Evolutionary conservation across 2,797 vertebrate genomes (phyloP), one percentile per base, ranked within the genome.

Genomic region (Hylomyscus alleni): DNA sequence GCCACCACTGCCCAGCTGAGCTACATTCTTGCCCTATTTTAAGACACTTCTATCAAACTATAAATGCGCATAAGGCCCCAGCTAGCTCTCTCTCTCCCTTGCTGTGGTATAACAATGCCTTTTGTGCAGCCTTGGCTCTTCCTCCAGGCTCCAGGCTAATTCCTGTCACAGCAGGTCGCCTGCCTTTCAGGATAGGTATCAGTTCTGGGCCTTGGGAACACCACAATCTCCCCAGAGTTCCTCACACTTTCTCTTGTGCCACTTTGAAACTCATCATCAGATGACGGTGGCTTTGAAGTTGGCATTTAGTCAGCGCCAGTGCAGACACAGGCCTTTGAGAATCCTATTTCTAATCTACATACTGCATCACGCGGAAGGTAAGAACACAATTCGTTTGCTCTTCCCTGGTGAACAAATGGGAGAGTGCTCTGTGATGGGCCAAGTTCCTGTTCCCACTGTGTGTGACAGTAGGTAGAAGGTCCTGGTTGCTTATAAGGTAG

Each of bases 121-220:
- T 22, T 5, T 0, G 8, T 26, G 3, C 50, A n/a, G 2, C 31
- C 29, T 73, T 3, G 24, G 12, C 1, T 40, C n/a, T 1, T 29
- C 15, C 65, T 50, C 73, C 77, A 7, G 80, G 73, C 85, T 91
- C 60, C 50, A 11, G n/a, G 34, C 50, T 24, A 52, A 22, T 89
- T 7, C 19, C 8, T 34, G 11, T 56, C 1, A 29, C 31, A 29
- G 3, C 44, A 3, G 34, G 72, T 69, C 17, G n/a, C 14, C 17
- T 47, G 20, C 34, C 40, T 44, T 31, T 76, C 89, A 54, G 50
- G 72, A 19, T 0, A 5, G 0, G 26, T 10, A 47, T 29, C 77
- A 31, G 62, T 9, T 52, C 81, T 29, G 0, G 17, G 76, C 77
- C 40, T 34, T 5, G 0, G 72, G 44, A 80, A 12, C 22, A n/a